Evolutionary conservation across 2,113 vertebrate genomes (phyloP).

Genomic region (human (Homo sapiens)): GRCh38 chr4:142818501-142819000

Average conservation of each 20-base stretch:
- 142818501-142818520: background rate
- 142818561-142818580: background rate
- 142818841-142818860: background rate
- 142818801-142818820: background rate
- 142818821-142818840: background rate
- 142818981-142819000: background rate
- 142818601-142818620: background rate
- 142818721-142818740: rapidly evolving
- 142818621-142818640: background rate
- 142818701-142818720: background rate
- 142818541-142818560: background rate
- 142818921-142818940: background rate
- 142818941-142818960: background rate
- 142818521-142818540: background rate
- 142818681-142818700: background rate
- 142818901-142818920: background rate
- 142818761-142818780: background rate
- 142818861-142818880: background rate
- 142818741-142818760: background rate
- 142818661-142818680: background rate
- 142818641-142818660: background rate
- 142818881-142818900: background rate
- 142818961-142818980: background rate
- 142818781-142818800: background rate
- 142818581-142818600: background rate